A percentile compares a stretch with the other conserved stretches of the same genome.
Conservation (phyloP, 2,113 vertebrate species). For the Desmodus rotundus region DNA sequence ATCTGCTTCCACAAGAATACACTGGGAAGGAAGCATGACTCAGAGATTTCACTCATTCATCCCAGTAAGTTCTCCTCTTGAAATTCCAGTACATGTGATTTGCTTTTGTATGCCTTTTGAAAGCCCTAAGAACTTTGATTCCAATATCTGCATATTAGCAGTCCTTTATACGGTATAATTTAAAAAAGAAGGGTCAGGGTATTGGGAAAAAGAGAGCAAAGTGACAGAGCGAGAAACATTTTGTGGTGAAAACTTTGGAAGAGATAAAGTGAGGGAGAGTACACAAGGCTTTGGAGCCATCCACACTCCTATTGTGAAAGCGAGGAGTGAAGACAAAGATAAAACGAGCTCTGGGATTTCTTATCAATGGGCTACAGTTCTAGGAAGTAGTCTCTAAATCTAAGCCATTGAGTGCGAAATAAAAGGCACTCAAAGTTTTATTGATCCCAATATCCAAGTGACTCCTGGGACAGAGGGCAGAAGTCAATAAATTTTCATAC, state of each 20-base stretch:
- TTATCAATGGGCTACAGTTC: neutral
- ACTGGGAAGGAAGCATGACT: neutral
- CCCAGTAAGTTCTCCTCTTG: neutral
- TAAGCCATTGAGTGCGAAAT: conserved; percentile 9
- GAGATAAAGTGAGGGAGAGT: neutral
- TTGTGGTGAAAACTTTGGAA: neutral
- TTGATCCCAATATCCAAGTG: neutral
- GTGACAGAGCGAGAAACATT: neutral
- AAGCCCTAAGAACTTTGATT: conserved; percentile 39
- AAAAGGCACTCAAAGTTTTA: conserved; percentile 1
- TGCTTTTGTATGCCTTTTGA: conserved; percentile 34
- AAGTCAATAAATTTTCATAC: neutral
- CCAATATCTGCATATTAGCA: neutral
- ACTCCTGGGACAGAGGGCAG: neutral
- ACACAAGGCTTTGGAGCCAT: neutral
- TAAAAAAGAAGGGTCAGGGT: neutral
- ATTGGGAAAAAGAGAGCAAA: conserved; percentile 1
- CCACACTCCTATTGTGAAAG: neutral
- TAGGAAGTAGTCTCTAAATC: neutral
- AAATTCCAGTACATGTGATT: conserved; percentile 15
- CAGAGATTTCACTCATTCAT: conserved; percentile 19
- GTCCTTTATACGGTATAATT: neutral
- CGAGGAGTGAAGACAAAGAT: neutral
- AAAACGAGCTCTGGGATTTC: neutral
- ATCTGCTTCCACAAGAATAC: conserved; percentile 33